Evolutionary conservation across 2,113 vertebrate species (phyloP).

Genomic region (Copsychus sechellarum): DNA sequence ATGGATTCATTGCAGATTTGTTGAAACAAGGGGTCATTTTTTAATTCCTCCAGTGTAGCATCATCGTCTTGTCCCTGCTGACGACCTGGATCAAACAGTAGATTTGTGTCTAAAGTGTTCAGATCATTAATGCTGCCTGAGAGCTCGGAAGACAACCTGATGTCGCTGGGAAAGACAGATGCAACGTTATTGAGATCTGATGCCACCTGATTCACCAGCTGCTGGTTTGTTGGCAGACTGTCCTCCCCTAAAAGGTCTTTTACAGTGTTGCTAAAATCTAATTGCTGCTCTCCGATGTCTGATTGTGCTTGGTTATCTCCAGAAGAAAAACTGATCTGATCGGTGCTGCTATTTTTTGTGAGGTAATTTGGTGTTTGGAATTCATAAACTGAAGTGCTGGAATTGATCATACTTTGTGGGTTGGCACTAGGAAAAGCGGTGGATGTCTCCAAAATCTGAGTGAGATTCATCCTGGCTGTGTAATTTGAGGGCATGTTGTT

Average conservation of each 20-base stretch:
- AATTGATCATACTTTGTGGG: constrained; percentile 82
- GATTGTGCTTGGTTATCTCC: constrained; percentile 88
- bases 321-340: constrained; percentile 85
- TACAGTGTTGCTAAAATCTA: constrained; percentile 89
- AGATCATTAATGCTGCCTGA: constrained; percentile 95
- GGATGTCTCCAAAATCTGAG: constrained; percentile 92
- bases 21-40: constrained; percentile 93
- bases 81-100: constrained; percentile 94
- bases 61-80: constrained; percentile 94
- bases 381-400: constrained; percentile 85
- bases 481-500: constrained; percentile 93
- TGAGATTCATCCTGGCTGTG: constrained; percentile 97
- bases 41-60: constrained; percentile 88
- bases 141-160: constrained; percentile 93
- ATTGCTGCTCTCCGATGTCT: constrained; percentile 82
- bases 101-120: constrained; percentile 92
- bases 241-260: constrained; percentile 87
- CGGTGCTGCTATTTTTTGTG: constrained; percentile 85
- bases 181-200: constrained; percentile 80
- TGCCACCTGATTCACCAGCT: constrained; percentile 85
- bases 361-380: constrained; percentile 90
- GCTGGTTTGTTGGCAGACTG: constrained; percentile 80
- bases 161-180: constrained; percentile 87
- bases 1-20: constrained; percentile 92
- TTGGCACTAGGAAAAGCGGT: constrained; percentile 82